Conservation (phyloP, 2,113 vertebrate species). For the Nansenia antarctica region DNA sequence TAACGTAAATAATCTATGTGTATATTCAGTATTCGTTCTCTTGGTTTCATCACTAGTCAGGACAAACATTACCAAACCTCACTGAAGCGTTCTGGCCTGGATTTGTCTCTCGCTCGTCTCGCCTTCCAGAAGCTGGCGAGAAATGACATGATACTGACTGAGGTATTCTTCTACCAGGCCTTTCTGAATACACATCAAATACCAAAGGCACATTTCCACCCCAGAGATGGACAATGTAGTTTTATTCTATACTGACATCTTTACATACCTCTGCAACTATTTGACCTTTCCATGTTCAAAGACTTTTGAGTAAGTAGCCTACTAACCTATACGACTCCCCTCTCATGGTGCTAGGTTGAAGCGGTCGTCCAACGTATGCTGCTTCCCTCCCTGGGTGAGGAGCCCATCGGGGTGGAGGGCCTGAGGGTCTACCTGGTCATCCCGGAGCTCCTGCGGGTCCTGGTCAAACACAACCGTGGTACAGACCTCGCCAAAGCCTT, state of each 20-base stretch:
- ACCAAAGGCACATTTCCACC: too few relatives aligned
- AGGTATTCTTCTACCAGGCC: too few relatives aligned
- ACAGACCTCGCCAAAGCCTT: slow-evolving; percentile 11
- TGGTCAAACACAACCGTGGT: background rate
- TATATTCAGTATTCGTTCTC: background rate
- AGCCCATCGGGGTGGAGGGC: slow-evolving; percentile 23
- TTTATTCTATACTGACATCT: too few relatives aligned
- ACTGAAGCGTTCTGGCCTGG: slow-evolving; percentile 31
- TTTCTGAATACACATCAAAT: too few relatives aligned
- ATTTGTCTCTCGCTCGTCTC: slow-evolving; percentile 34
- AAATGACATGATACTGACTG: slow-evolving; percentile 20
- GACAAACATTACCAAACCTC: slow-evolving; percentile 40
- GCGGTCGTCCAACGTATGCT: slow-evolving; percentile 20
- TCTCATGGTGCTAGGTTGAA: slow-evolving; percentile 26
- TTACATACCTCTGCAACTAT: background rate
- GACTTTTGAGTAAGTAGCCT: too few relatives aligned
- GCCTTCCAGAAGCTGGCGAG: slow-evolving; percentile 41
- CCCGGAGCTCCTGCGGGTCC: slow-evolving; percentile 38
- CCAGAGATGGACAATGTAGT: too few relatives aligned
- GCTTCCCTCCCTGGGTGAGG: slow-evolving; percentile 24
- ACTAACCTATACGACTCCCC: too few relatives aligned
- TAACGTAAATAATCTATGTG: background rate
- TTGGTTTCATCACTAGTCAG: slow-evolving; percentile 20
- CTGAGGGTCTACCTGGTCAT: slow-evolving; percentile 53
- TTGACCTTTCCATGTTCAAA: background rate